These are phyloP conservation scores for Malurus elegans DNA, from an alignment of 2,113 vertebrate genomes.

Conservation along the genomic window DNA sequence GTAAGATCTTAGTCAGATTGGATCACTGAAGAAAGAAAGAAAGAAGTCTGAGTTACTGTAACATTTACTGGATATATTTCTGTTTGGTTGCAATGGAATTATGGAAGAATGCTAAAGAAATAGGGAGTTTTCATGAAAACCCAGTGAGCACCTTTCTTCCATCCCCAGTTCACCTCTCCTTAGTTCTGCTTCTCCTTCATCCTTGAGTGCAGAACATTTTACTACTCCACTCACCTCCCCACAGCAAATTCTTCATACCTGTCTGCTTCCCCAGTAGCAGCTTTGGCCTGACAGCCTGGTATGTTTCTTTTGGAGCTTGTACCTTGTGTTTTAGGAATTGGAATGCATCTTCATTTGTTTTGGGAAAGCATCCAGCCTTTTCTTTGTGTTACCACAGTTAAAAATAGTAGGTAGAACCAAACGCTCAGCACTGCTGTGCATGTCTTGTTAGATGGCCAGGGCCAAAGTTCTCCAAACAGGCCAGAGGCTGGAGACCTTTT, in stretches of 20 bases:
- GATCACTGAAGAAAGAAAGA: not conserved
- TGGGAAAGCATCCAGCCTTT: not conserved
- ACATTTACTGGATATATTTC: not conserved
- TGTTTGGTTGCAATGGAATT: not conserved
- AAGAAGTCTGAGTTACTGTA: not conserved
- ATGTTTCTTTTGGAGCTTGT: not conserved
- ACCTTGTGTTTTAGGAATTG: not conserved
- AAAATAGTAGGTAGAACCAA: not conserved
- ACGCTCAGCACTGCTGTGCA: rapidly evolving
- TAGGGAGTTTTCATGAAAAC: not conserved
- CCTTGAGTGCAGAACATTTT: not conserved
- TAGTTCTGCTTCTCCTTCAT: not conserved
- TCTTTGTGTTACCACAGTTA: not conserved
- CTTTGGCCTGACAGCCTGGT: not conserved
- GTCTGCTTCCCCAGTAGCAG: not conserved
- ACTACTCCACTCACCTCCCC: not conserved
- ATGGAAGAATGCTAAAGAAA: not conserved
- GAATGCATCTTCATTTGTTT: not conserved
- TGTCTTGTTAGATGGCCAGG: not conserved
- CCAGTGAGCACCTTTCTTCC: not conserved
- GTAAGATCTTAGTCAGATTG: not conserved
- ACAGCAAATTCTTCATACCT: not conserved
- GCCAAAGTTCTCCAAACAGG: not conserved
- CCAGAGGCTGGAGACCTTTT: not conserved
- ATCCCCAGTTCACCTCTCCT: not conserved